Base-by-base conservation (phyloP, 2,888 invertebrate genomes). In the Agrotis clavis region DNA sequence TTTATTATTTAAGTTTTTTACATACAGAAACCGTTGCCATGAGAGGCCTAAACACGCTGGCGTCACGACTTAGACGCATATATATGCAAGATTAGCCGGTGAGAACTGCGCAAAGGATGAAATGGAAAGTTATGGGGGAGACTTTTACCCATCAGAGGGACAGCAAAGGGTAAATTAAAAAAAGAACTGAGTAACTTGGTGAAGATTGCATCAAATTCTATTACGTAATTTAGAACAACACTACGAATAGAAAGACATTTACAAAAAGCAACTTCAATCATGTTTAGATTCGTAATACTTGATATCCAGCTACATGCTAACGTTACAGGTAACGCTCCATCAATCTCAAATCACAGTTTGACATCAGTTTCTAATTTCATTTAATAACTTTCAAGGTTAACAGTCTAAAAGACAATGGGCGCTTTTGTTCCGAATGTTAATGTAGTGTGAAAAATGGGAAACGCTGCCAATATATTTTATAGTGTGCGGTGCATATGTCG, bases 371-470 rank as follows among this genome's bases (percentile, higher is more conserved):
- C 71, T 78, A 69, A 82, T 84, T 79, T 82, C 73, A 76, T 69
- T 82, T 77, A 66, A 4, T 64, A 71, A 16, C 56, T 69, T 77
- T 64, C 84, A 80, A 85, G 84, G 87, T 67, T 70, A 21, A 14
- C 19, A 70, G 70, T 80, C 71, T 65, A 66, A 84, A 77, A 87
- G 88, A 92, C 90, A 90, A 87, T 85, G 78, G 86, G 73, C 76
- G 80, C n/a, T 87, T 89, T 87, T 89, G 87, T 89, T 86, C 86
- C 86, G 75, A 92, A 92, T 83, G 84, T 85, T 88, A 91, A 92
- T 89, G 90, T 90, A 84, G 90, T 90, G 91, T 91, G 86, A 92
- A 92, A 91, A 91, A 91, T 83, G 87, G 84, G 84, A 87, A 90
- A 88, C 85, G 80, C 77, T 83, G 86, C 86, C 89, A 89, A 91